Conservation (phyloP, 2,113 vertebrate species). For the Oostethus manadensis region DNA sequence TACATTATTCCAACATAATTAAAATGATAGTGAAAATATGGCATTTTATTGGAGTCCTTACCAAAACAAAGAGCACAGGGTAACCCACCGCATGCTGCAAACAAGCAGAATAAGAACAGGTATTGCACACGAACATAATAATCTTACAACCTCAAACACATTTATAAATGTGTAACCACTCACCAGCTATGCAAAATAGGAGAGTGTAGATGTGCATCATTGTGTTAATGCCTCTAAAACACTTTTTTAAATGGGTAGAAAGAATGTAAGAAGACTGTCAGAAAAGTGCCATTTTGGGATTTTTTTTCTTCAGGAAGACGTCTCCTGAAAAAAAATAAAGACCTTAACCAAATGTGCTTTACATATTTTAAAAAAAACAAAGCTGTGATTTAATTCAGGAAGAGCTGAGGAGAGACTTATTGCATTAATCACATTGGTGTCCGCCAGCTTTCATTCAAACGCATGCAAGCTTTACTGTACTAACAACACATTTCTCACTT, state of each 20-base stretch:
- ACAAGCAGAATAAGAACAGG: slow-evolving; percentile 16
- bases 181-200: slow-evolving; percentile 53
- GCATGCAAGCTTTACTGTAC: no score
- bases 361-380: neutral
- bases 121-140: neutral
- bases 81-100: slow-evolving; percentile 51
- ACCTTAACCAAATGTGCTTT: neutral
- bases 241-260: neutral
- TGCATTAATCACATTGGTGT: no score
- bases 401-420: no score
- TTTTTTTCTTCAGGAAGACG: slow-evolving; percentile 45
- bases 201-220: slow-evolving; percentile 54
- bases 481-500: no score
- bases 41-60: slow-evolving; percentile 40
- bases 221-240: slow-evolving; percentile 22
- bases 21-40: neutral
- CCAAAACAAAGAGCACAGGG: slow-evolving; percentile 46
- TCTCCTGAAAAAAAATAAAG: slow-evolving; percentile 31
- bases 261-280: slow-evolving; percentile 38
- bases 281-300: slow-evolving; percentile 41
- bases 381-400: neutral
- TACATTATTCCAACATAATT: neutral
- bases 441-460: no score
- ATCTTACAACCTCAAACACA: neutral
- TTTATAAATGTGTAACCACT: slow-evolving; percentile 10